Evolutionary conservation across 1,140 invertebrate genomes (phyloP).

Genomic region (Brachystomella parvula): DNA sequence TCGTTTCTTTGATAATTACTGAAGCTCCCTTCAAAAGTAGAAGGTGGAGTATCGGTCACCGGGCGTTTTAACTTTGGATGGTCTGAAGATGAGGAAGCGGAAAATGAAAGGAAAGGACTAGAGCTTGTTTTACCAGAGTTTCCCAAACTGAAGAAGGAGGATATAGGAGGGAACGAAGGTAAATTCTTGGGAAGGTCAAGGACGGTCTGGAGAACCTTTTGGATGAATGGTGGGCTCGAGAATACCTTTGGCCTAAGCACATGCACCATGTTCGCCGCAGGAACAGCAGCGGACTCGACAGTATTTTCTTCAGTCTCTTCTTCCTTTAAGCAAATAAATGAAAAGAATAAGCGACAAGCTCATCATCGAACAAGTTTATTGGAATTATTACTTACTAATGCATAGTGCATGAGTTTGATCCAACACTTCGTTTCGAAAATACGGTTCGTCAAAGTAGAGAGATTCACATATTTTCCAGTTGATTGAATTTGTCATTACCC

Average conservation of each 20-base stretch:
- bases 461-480: constrained; percentile 84
- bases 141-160: neutral
- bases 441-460: constrained; percentile 77
- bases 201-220: neutral
- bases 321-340: neutral
- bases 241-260: neutral
- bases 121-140: neutral
- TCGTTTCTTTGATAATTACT: neutral
- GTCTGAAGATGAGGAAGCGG: neutral
- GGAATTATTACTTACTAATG: neutral
- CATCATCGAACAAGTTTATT: constrained; percentile 3
- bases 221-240: neutral
- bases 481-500: constrained; percentile 86
- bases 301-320: neutral
- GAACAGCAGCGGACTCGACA: too few relatives aligned
- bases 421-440: constrained; percentile 70
- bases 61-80: constrained; percentile 11
- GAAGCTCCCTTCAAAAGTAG: neutral
- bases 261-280: too few relatives aligned
- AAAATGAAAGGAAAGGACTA: neutral
- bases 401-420: constrained; percentile 58
- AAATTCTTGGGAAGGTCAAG: neutral
- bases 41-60: neutral
- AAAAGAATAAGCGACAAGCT: neutral
- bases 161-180: neutral